Percentiles rank a stretch among this genome's conserved stretches.
Conservation (phyloP, 2,113 vertebrate genomes). For the Poeciliopsis prolifica region DNA sequence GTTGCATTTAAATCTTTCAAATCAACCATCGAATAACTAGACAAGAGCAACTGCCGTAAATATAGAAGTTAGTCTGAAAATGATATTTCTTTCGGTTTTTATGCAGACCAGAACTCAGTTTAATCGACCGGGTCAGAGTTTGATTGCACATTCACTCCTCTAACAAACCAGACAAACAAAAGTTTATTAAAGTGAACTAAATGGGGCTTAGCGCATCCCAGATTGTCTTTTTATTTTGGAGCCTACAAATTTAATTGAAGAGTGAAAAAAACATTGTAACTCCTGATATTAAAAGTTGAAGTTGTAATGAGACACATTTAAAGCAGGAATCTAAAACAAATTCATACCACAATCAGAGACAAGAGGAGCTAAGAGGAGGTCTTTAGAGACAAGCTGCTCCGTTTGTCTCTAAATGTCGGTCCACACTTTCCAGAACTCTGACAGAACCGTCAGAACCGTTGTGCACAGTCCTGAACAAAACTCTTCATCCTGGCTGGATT, state of each 20-base stretch:
- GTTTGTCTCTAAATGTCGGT: not conserved
- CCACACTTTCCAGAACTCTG: not conserved
- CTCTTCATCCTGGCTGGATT: not conserved
- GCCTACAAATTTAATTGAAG: not conserved
- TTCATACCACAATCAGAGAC: too few species aligned
- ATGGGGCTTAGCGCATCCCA: not conserved
- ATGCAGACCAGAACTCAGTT: too few species aligned
- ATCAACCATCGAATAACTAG: not conserved
- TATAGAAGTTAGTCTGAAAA: not conserved
- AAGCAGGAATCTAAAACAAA: not conserved
- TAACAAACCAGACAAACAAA: too few species aligned
- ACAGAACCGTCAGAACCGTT: not conserved
- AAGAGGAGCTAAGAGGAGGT: too few species aligned
- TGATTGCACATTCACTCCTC: too few species aligned
- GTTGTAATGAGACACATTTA: not conserved
- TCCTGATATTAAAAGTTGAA: too few species aligned
- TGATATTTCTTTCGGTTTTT: too few species aligned
- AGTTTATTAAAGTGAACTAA: too few species aligned
- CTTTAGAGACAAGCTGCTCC: not conserved
- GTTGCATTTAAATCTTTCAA: too few species aligned
- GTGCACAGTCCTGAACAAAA: not conserved
- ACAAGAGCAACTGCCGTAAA: not conserved
- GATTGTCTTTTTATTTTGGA: not conserved
- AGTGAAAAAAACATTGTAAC: too few species aligned
- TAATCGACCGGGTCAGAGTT: too few species aligned